Percentiles rank a stretch among this genome's conserved stretches.
Conservation (phyloP, 2,113 vertebrate species). For the Vulpes ferrilata region DNA sequence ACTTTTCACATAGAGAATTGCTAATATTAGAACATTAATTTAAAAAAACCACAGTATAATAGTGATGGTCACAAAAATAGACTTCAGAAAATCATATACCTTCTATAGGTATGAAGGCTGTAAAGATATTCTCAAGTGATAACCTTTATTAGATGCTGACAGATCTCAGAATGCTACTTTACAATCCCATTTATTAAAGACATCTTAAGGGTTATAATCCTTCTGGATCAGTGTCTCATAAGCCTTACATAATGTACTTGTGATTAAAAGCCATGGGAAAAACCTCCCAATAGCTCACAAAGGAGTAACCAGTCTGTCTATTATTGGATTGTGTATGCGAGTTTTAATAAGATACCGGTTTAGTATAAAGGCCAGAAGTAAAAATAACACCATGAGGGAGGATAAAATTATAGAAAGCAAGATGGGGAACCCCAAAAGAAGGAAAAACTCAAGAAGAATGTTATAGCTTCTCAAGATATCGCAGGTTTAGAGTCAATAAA, state of each 20-base stretch:
- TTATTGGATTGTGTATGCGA: background rate
- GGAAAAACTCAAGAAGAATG: slow-evolving; percentile 6
- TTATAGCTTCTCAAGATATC: slow-evolving; percentile 54
- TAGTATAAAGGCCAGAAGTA: slow-evolving; percentile 13
- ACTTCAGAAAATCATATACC: slow-evolving; percentile 42
- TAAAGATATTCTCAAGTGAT: slow-evolving; percentile 45
- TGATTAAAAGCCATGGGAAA: slow-evolving; percentile 68
- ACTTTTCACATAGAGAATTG: background rate
- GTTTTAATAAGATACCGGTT: slow-evolving; percentile 35
- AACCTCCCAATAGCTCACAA: background rate
- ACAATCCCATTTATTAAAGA: slow-evolving; percentile 58
- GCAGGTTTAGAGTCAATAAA: slow-evolving; percentile 13
- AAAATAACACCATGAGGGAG: background rate
- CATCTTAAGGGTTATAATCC: slow-evolving; percentile 52
- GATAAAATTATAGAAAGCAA: slow-evolving; percentile 18
- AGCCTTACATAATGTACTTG: slow-evolving; percentile 29
- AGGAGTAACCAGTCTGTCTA: slow-evolving; percentile 14
- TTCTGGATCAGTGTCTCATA: slow-evolving; percentile 42
- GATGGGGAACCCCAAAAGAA: background rate
- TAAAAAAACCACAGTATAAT: slow-evolving; percentile 1
- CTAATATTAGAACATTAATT: slow-evolving; percentile 50
- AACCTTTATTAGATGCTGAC: slow-evolving; percentile 36
- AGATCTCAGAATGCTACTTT: slow-evolving; percentile 55
- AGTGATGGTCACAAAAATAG: background rate
- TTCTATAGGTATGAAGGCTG: slow-evolving; percentile 30